phyloP scores from a whole-genome alignment of 2,113 vertebrate species.

The Cyanistes caeruleus region DNA sequence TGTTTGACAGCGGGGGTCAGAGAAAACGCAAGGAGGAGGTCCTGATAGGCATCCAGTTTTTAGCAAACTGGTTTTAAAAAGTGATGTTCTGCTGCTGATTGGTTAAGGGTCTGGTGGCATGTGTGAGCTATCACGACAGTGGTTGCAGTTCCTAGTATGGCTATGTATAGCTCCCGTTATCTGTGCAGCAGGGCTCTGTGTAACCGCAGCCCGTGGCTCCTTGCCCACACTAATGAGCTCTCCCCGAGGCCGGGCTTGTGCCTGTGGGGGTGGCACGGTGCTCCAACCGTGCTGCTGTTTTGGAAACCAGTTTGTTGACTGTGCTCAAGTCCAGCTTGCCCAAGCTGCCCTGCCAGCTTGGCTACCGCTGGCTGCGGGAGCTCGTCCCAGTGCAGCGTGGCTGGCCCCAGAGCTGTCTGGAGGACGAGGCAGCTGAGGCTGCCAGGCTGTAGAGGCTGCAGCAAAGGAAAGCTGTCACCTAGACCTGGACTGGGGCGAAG shows the following conservation, averaged over 20 bases:
- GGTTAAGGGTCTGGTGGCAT: constrained; percentile 20
- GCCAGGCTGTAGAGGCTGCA: background rate
- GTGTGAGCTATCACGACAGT: background rate
- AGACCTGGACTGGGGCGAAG: background rate
- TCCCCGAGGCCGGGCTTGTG: background rate
- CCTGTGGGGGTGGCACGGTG: constrained; percentile 1
- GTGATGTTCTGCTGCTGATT: background rate
- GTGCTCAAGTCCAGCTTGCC: background rate
- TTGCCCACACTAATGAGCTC: constrained; percentile 48
- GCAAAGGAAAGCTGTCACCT: background rate
- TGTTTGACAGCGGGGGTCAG: background rate
- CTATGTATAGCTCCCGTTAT: constrained; percentile 66
- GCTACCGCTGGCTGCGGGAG: background rate
- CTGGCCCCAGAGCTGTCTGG: background rate
- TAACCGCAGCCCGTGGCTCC: constrained; percentile 21
- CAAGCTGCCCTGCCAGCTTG: background rate
- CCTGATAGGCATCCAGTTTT: background rate
- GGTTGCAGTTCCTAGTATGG: constrained; percentile 37
- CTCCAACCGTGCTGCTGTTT: background rate
- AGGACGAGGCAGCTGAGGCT: background rate
- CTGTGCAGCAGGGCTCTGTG: constrained; percentile 32
- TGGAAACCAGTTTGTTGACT: background rate
- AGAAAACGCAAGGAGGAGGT: background rate
- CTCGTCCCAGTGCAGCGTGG: background rate
- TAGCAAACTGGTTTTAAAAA: background rate